These are phyloP conservation scores for Synergus itoensis DNA, from an alignment of 2,888 invertebrate species.

Conservation along the genomic window DNA sequence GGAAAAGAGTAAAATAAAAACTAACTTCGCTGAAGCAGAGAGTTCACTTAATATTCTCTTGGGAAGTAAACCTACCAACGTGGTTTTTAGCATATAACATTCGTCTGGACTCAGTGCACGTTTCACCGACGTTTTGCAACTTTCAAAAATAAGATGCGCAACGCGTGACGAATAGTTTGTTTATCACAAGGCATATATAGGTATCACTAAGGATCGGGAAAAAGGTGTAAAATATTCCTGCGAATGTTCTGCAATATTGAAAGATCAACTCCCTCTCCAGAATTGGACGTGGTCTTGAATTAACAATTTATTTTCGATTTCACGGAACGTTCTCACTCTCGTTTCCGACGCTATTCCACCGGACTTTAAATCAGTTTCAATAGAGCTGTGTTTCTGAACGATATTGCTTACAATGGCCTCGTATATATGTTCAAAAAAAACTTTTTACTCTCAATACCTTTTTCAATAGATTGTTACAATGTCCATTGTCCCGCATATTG, in stretches of 20 bases:
- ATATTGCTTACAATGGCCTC: slow-evolving; percentile 33
- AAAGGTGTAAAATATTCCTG: not conserved
- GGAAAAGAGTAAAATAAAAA: not conserved
- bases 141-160: not conserved
- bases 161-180: slow-evolving; percentile 28
- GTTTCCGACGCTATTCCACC: slow-evolving; percentile 24
- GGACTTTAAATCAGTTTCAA: slow-evolving; percentile 38
- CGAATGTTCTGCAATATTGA: slow-evolving; percentile 32
- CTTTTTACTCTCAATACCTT: slow-evolving; percentile 13
- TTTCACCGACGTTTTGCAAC: not conserved
- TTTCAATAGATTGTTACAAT: slow-evolving; percentile 18
- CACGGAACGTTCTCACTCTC: slow-evolving; percentile 25
- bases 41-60: slow-evolving; percentile 37
- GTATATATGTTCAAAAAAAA: slow-evolving; percentile 14
- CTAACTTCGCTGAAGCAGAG: slow-evolving; percentile 3
- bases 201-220: slow-evolving; percentile 1
- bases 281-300: slow-evolving; percentile 9
- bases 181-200: not conserved
- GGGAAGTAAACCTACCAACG: slow-evolving; percentile 14
- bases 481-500: slow-evolving; percentile 14
- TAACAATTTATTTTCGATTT: slow-evolving; percentile 40
- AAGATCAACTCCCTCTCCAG: not conserved
- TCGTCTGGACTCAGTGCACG: slow-evolving; percentile 12
- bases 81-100: slow-evolving; percentile 31
- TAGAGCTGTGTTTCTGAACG: slow-evolving; percentile 18